Percentiles rank a stretch among this genome's conserved stretches.
Evolutionary conservation across 1,140 invertebrate genomes (phyloP).

Genomic region (Ectropis grisescens): DNA sequence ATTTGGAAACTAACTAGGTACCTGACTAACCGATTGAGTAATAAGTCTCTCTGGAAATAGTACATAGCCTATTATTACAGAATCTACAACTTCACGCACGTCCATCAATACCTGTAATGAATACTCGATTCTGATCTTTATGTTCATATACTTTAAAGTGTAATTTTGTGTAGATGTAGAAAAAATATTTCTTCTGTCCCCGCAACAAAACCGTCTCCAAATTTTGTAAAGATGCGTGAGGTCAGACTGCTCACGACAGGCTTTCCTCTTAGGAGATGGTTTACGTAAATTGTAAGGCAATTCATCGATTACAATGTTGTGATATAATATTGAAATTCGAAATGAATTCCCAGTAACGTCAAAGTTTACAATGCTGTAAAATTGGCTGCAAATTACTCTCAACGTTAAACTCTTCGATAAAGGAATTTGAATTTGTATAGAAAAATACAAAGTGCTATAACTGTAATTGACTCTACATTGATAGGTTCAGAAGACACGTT

Average conservation of each 20-base stretch:
- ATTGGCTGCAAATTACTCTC: too few species aligned
- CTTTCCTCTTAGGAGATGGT: constrained; percentile 25
- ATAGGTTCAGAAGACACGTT: constrained; percentile 20
- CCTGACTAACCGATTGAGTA: constrained; percentile 12
- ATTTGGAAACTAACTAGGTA: too few species aligned
- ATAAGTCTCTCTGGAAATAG: constrained; percentile 20
- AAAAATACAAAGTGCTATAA: constrained; percentile 8
- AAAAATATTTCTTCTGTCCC: too few species aligned
- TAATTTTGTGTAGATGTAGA: too few species aligned
- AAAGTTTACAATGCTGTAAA: too few species aligned
- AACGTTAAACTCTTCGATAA: too few species aligned
- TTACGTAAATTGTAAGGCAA: constrained; percentile 25
- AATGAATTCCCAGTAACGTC: too few species aligned
- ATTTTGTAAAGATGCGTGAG: constrained; percentile 44
- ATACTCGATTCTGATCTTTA: too few species aligned
- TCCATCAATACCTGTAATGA: too few species aligned
- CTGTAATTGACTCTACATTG: constrained; percentile 22
- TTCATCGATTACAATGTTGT: constrained; percentile 18
- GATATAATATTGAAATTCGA: constrained; percentile 5
- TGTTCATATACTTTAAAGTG: too few species aligned
- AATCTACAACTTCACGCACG: constrained; percentile 41
- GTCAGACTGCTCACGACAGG: constrained; percentile 35
- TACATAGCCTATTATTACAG: constrained; percentile 21
- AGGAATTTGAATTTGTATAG: too few species aligned
- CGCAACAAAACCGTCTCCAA: too few species aligned